phyloP scores from a whole-genome alignment of 2,113 vertebrate species.

The Eurypyga helias region DNA sequence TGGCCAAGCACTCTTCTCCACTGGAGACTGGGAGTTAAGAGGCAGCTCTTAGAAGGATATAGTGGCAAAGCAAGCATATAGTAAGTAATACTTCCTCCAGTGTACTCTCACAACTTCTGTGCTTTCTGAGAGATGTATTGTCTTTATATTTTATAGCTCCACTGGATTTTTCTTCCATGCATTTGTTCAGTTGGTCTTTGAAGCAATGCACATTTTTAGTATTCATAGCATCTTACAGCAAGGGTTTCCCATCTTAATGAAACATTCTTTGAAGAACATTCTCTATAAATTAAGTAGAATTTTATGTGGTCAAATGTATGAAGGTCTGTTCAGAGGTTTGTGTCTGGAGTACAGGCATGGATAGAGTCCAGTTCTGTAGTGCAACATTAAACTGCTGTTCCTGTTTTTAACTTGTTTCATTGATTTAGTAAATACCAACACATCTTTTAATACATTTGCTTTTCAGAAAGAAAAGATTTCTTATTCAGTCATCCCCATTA shows the following conservation, averaged over 20 bases:
- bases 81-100: background rate
- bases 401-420: background rate
- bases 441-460: background rate
- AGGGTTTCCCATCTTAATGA: conserved; percentile 24
- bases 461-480: background rate
- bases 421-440: background rate
- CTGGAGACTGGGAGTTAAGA: background rate
- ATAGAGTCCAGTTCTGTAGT: background rate
- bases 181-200: background rate
- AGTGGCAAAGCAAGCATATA: background rate
- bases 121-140: background rate
- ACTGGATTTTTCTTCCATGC: background rate
- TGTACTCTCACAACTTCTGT: background rate
- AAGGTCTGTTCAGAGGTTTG: background rate
- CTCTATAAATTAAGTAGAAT: background rate
- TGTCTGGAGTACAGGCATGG: background rate
- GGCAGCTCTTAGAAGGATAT: background rate
- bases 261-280: background rate
- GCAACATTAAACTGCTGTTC: background rate
- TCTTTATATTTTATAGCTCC: conserved; percentile 7
- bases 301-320: background rate
- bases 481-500: background rate
- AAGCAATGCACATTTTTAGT: conserved; percentile 11
- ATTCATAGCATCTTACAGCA: background rate
- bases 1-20: background rate